Conservation (phyloP, 2,888 invertebrate genomes). For the Agrypnus murinus region DNA sequence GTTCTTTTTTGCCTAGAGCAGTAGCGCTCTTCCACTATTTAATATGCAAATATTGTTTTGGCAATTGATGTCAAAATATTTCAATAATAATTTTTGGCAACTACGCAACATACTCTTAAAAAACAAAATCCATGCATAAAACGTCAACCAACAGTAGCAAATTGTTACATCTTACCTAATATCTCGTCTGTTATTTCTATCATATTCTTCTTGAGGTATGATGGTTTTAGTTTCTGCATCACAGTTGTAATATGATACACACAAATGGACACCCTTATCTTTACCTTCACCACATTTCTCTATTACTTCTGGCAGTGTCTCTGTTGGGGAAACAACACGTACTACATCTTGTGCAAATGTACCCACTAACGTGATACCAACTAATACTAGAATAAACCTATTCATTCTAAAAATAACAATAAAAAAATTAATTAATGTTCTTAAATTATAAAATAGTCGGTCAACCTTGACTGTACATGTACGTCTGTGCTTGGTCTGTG, state of each 20-base stretch:
- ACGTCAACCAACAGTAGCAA: too few species aligned
- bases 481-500: too few species aligned
- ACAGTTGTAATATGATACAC: constrained; percentile 89
- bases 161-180: constrained; percentile 82
- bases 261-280: constrained; percentile 77
- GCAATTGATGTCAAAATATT: too few species aligned
- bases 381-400: neutral
- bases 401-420: constrained; percentile 17
- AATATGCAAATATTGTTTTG: too few species aligned
- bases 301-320: too few species aligned
- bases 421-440: neutral
- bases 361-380: neutral
- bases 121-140: too few species aligned
- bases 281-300: constrained; percentile 67
- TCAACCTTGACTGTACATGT: constrained; percentile 49
- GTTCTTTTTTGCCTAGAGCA: too few species aligned
- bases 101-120: too few species aligned
- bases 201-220: constrained; percentile 73
- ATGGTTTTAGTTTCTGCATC: constrained; percentile 76
- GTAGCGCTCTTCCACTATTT: too few species aligned
- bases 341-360: constrained; percentile 54
- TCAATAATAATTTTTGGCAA: too few species aligned
- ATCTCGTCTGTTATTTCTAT: constrained; percentile 84
- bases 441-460: neutral
- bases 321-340: constrained; percentile 57